phyloP scores from a whole-genome alignment of 2,113 vertebrate genomes.

The Lanius ludovicianus region DNA sequence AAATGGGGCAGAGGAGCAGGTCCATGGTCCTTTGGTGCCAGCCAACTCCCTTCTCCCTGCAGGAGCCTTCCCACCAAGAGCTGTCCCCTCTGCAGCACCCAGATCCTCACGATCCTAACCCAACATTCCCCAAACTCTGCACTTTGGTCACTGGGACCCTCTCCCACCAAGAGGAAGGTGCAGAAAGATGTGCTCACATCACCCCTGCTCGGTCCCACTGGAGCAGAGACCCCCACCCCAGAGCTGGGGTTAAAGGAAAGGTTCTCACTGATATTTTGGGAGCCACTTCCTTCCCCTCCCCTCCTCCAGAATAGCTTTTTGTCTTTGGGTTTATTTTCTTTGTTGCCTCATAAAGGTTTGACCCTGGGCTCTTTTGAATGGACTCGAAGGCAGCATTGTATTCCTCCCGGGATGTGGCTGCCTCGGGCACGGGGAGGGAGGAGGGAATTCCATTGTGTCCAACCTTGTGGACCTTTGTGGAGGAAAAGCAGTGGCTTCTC shows the following conservation, averaged over 20 bases:
- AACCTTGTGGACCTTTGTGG: neutral
- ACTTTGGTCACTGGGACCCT: neutral
- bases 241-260: neutral
- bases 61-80: neutral
- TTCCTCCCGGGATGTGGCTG: neutral
- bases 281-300: neutral
- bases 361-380: neutral
- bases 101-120: neutral
- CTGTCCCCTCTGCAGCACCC: neutral
- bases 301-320: slow-evolving; percentile 29
- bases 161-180: neutral
- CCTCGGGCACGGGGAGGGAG: neutral
- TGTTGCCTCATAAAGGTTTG: neutral
- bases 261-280: neutral
- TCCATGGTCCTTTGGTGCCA: neutral
- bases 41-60: neutral
- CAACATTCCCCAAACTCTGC: neutral
- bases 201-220: neutral
- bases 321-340: slow-evolving; percentile 29
- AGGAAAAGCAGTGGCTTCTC: neutral
- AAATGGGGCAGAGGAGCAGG: neutral
- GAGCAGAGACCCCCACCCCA: neutral
- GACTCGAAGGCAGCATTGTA: neutral
- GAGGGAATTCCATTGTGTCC: neutral
- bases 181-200: neutral